Evolutionary conservation across 2,888 invertebrate genomes (phyloP), one percentile per base, ranked within the genome.

Genomic region (Andrena hattorfiana): DNA sequence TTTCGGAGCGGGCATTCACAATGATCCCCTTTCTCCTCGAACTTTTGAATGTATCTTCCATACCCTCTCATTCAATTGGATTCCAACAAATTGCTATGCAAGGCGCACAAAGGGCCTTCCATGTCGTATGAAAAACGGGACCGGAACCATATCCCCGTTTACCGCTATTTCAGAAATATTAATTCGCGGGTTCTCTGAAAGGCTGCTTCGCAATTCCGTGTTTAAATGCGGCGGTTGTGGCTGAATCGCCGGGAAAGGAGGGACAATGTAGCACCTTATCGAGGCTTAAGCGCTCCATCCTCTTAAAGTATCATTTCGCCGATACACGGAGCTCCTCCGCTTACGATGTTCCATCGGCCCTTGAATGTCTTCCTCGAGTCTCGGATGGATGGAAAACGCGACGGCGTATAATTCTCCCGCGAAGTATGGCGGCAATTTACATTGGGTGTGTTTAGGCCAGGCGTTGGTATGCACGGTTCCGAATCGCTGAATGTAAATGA

Each of bases 241-340:
- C 30, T 35, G 48, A 51, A 69, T 32, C 49, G 8, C 23, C 30
- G 16, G 13, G 76, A 69, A 30, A 68, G 10, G 20, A 10, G 60
- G 51, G 26, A 79, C 81, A 79, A 74, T 81, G 68, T 23, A 20
- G 35, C 74, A 48, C 32, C 63, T 74, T 79, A 79, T 79, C 81
- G 32, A 48, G 77, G 51, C 73, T 54, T 60, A 70, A 60, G 68
- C n/a, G 35, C 26, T 32, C 56, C 71, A 62, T 76, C 71, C 66
- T 79, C 77, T 73, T 74, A 73, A 76, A 64, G 80, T 70, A 79
- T 79, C 77, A 75, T 63, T 75, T 69, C 56, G 69, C 68, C 64
- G 77, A 77, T 76, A 70, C 30, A 28, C n/a, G 26, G 32, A 51
- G 49, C 42, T 81, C 72, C 68, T 71, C 77, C 64, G 75, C 59